Base-by-base conservation (phyloP, 2,113 vertebrate genomes). In the Lophius piscatorius region DNA sequence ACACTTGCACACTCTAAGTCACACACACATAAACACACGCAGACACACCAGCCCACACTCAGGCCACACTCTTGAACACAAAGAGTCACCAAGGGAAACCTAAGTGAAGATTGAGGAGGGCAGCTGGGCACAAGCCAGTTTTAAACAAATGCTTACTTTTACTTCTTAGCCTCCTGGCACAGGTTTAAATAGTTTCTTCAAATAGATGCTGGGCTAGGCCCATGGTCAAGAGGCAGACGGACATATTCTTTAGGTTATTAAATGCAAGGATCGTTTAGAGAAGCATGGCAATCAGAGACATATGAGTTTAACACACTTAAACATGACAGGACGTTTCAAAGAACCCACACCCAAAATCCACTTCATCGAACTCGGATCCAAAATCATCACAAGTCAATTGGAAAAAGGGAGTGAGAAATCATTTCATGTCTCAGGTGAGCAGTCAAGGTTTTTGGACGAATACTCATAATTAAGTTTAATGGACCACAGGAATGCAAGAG, bases 81-180 rank as follows among this genome's bases (percentile, higher is more conserved):
- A 83, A 83, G 75, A 85, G 83, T 89, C 87, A 84, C 87, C 81
- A 89, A 77, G 85, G 87, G 88, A 90, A 83, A 90, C 84, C 83
- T 87, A 21, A 81, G 87, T 87, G 85, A 70, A 89, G 87, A 88
- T 82, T 80, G 87, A 88, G 78, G 83, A 89, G 89, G 88, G 87
- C 88, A 90, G 88, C 88, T 91, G 87, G 88, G 81, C 86, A 88
- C 82, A 88, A 79, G 89, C 88, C 88, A 89, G 84, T 76, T 90
- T 84, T 78, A 85, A 88, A 89, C 88, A 90, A 86, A 89, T 83
- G 71, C 80, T 82, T 70, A 75, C 81, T 87, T 84, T 82, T 87
- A 83, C 81, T 80, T 87, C 82, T 85, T 84, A 82, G 83, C 78
- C 85, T 85, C 72, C 82, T 84, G 73, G 70, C 84, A 76, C 62